Conservation (phyloP, 2,797 vertebrate genomes). For the Pterois miles region DNA sequence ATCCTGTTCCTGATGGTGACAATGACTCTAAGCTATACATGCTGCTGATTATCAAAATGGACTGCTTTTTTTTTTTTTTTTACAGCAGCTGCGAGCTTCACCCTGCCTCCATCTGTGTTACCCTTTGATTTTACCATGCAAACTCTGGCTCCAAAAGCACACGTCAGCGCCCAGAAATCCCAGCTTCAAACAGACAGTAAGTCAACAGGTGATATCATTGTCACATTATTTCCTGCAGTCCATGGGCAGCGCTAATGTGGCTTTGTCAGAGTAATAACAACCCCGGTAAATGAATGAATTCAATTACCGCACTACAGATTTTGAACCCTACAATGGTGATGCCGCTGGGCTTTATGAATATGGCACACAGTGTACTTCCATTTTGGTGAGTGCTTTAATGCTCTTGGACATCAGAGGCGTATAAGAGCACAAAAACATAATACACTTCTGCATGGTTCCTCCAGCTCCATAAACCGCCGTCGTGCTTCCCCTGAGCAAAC, state of each 20-base stretch:
- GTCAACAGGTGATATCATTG: constrained; percentile 74
- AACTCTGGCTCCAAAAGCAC: constrained; percentile 56
- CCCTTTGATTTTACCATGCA: constrained; percentile 62
- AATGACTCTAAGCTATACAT: constrained; percentile 51
- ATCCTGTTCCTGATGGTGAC: constrained; percentile 58
- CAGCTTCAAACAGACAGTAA: constrained; percentile 56
- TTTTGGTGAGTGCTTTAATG: constrained; percentile 59
- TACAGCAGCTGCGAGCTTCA: constrained; percentile 46
- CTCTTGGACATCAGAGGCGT: constrained; percentile 55
- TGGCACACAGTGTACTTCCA: constrained; percentile 45
- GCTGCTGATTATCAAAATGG: constrained; percentile 50
- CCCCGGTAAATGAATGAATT: constrained; percentile 62
- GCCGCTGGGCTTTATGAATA: constrained; percentile 56
- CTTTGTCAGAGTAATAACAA: constrained; percentile 65
- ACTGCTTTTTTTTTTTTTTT: constrained; percentile 20
- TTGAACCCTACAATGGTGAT: constrained; percentile 40
- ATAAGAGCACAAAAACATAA: constrained; percentile 43
- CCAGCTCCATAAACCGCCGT: constrained; percentile 31
- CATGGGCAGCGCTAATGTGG: constrained; percentile 50
- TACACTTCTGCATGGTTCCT: constrained; percentile 37
- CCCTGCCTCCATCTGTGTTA: constrained; percentile 56
- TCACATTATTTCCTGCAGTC: constrained; percentile 60
- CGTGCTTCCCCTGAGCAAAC: constrained; percentile 55
- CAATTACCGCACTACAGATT: constrained; percentile 54
- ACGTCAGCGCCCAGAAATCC: constrained; percentile 52